Percentiles rank a stretch among this genome's conserved stretches.
Evolutionary conservation across 1,140 invertebrate species (phyloP).

Genomic region (Euura saliciscinereae): DNA sequence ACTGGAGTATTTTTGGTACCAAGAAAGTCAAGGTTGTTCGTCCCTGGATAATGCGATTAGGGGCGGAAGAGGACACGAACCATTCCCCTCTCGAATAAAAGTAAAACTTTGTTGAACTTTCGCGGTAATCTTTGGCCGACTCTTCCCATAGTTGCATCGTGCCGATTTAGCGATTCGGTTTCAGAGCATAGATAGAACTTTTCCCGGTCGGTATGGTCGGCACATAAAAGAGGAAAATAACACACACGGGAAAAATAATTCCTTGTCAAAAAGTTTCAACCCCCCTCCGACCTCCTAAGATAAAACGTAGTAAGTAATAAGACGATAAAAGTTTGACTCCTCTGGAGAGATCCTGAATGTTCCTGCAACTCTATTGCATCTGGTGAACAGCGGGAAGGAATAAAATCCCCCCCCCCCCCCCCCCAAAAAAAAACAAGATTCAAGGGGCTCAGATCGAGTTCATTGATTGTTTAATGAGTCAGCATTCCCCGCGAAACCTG

Average conservation of each 20-base stretch:
- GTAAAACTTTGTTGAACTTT: not conserved
- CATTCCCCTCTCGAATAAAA: not conserved
- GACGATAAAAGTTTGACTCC: not conserved
- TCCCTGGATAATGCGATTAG: not conserved
- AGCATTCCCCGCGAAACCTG: no score
- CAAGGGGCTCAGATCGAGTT: no score
- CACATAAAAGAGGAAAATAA: not conserved
- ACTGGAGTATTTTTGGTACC: no score
- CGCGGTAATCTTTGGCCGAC: not conserved
- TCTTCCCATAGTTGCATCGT: not conserved
- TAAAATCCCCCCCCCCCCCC: no score
- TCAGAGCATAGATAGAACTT: not conserved
- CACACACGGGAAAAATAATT: constrained; percentile 3
- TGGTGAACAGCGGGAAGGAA: no score
- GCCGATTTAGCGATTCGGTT: not conserved
- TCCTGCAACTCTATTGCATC: no score
- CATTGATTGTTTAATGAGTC: no score
- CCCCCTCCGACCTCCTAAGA: not conserved
- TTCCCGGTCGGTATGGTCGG: not conserved
- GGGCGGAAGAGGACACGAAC: not conserved
- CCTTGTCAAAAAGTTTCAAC: not conserved
- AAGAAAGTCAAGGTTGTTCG: no score
- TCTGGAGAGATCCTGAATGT: not conserved
- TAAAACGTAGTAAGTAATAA: not conserved
- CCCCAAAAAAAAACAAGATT: no score